Evolutionary conservation across 1,140 invertebrate species (phyloP), one percentile per base, ranked within the genome.

Genomic region (Drosophila punjabiensis): DNA sequence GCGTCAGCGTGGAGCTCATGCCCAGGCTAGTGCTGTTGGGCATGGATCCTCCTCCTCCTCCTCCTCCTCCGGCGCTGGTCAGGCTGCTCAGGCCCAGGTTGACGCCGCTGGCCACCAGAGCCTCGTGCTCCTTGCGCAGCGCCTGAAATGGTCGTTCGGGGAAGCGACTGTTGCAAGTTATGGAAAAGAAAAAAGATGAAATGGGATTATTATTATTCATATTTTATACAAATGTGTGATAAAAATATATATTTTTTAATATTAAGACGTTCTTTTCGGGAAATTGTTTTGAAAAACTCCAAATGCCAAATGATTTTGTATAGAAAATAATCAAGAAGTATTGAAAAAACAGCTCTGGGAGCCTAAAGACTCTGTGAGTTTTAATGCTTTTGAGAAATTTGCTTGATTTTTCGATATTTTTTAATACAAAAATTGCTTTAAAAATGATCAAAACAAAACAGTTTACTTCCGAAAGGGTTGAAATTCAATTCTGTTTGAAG

Each of bases 61-160:
- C 59, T 28, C 16, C 28, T 32, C 56, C 59, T 7, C 62, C 43
- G 35, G 9, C 35, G 20, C 39, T 45, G 47, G 33, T 30, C 5
- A 70, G 48, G 37, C 14, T 69, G 65, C 48, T 70, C 24, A 70
- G 37, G n/a, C 68, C 64, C 37, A 73, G 47, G 28, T 69, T 89
- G 14, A 74, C 66, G 47, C 76, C 64, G 60, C 80, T 86, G 59
- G 81, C 87, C 37, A 88, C 79, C 39, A 92, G 41, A 30, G 86
- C 82, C 33, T 92, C 92, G 53, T 92, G 83, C 73, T 93, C 92
- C 62, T 93, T 93, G 56, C 92, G 92, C 55, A 93, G 60, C 71
- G 92, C 87, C 73, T 93, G 92, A 55, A 93, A 93, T 3, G 92
- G 92, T 18, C 92, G 85, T 77, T 93, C 92, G 18, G 92, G 91